Conservation (phyloP, 1,140 invertebrate genomes). For the Charaxes varanes region DNA sequence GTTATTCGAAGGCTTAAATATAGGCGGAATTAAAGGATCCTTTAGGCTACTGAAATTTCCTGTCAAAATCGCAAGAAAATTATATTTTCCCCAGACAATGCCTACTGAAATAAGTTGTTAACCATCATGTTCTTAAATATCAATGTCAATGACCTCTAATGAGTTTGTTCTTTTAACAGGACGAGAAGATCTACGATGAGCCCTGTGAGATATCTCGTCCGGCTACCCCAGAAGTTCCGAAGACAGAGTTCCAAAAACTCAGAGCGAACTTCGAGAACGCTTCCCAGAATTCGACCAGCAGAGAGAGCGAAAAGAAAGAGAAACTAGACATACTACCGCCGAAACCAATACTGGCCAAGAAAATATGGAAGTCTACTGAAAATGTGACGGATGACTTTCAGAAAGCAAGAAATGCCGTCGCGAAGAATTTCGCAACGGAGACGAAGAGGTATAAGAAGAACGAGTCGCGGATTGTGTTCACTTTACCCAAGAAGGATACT, state of each 20-base stretch:
- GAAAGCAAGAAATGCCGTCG: conserved; percentile 22
- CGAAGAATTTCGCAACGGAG: conserved; percentile 43
- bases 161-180: conserved; percentile 37
- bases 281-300: conserved; percentile 5
- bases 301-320: background rate
- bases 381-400: conserved; percentile 36
- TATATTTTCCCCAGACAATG: too few species aligned
- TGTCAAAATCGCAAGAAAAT: too few species aligned
- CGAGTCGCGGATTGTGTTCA: conserved; percentile 17
- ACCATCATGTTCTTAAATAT: too few species aligned
- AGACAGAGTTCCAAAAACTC: conserved; percentile 41
- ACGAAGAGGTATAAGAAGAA: conserved; percentile 33
- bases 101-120: too few species aligned
- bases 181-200: conserved; percentile 58
- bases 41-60: too few species aligned
- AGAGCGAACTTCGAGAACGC: conserved; percentile 45
- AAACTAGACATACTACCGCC: conserved; percentile 10
- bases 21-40: too few species aligned
- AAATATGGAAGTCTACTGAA: conserved; percentile 44
- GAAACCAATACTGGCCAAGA: conserved; percentile 26
- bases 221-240: conserved; percentile 26
- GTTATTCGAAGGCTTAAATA: too few species aligned
- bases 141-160: too few species aligned
- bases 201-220: conserved; percentile 34
- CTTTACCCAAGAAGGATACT: conserved; percentile 30